Evolutionary conservation across 2,113 vertebrate species (phyloP), one percentile per base, ranked within the genome.

Genomic region (Pteruthius melanotis): DNA sequence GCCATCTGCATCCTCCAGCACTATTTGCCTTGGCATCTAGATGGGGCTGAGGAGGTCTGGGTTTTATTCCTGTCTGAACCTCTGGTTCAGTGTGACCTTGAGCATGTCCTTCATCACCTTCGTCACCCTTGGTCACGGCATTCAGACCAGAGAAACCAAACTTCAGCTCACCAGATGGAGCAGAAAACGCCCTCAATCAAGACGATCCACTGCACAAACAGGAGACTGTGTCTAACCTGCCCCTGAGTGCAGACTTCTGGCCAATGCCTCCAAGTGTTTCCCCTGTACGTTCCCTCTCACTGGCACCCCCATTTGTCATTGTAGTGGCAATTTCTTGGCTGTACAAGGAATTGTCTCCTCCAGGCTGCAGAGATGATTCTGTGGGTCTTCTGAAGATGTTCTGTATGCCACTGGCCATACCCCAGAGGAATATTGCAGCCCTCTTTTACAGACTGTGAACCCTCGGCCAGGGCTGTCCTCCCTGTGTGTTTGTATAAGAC

Each of bases 61-160:
- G 9, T 20, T 92, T 93, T 86, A 27, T 26, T 93, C 50, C 37
- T 60, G 4, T 6, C 18, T 63, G 57, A 69, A 11, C 5, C 6
- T 83, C 35, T 56, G 37, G 30, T 45, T 90, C 47, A 44, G 9
- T 33, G 45, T 65, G 57, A 83, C 23, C 37, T n/a, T 44, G 15
- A 76, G 22, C 3, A 0, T 35, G n/a, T 83, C 49, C 49, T 75
- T 87, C 35, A 54, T 50, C 80, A 84, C 18, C 19, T 81, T 65
- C 69, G 45, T 65, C 76, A 80, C 35, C 0, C 0, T 0, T 27
- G 35, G 14, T 52, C 33, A 31, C 56, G 81, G 52, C 4, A 22
- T 39, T 79, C 53, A 49, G 57, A 49, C 15, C 22, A 45, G 12
- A 56, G n/a, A 39, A 63, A 68, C 40, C 40, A 53, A 72, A 37